These are phyloP conservation scores for Nannospalax galili DNA, from an alignment of 2,113 vertebrate genomes.

Conservation along the genomic window DNA sequence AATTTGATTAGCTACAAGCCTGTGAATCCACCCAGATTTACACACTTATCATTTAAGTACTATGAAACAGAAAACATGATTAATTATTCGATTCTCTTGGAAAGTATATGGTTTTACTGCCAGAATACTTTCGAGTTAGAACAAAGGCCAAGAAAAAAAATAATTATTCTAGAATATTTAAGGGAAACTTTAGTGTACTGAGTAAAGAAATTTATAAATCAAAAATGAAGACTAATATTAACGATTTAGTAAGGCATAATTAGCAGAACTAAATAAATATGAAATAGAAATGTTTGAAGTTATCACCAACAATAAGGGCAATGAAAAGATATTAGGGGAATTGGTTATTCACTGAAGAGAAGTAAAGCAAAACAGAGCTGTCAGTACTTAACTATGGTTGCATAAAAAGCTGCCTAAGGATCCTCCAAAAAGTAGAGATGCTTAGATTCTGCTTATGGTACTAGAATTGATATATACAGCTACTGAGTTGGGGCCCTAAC, in stretches of 20 bases:
- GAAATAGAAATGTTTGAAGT: too few relatives aligned
- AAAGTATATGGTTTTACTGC: not conserved
- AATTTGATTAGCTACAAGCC: conserved; percentile 67
- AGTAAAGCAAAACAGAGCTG: not conserved
- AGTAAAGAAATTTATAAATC: not conserved
- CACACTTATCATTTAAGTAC: not conserved
- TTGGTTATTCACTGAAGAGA: not conserved
- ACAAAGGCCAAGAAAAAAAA: not conserved
- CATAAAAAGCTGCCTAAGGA: not conserved
- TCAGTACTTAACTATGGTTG: not conserved
- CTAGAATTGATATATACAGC: not conserved
- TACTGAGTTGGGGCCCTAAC: not conserved
- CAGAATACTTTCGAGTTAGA: conserved; percentile 31
- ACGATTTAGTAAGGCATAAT: not conserved
- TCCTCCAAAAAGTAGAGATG: not conserved
- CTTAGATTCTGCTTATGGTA: not conserved
- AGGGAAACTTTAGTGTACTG: not conserved
- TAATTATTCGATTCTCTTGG: conserved; percentile 14
- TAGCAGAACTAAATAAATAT: conserved; percentile 1
- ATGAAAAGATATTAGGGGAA: not conserved
- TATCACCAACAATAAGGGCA: not conserved
- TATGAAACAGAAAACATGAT: conserved; percentile 63
- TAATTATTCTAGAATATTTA: not conserved
- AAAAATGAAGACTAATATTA: not conserved
- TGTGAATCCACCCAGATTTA: not conserved